Evolutionary conservation across 2,888 invertebrate species (phyloP).

Genomic region (Drosophila austrosaltans): DNA sequence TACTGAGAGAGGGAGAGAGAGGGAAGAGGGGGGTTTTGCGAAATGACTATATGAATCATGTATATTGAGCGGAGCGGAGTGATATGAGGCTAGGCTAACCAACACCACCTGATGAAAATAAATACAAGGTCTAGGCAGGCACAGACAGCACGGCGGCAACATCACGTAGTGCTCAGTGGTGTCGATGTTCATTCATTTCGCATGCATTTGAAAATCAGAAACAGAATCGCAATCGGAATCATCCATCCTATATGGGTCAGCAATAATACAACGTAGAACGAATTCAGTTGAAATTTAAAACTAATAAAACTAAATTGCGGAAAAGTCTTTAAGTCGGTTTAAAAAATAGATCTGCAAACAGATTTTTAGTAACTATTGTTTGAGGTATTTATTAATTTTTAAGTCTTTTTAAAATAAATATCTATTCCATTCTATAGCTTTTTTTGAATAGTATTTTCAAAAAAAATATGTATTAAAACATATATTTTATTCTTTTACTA

Average conservation of each 20-base stretch:
- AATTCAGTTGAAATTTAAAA: neutral
- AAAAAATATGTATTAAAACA: too few species aligned
- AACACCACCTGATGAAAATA: slow-evolving; percentile 48
- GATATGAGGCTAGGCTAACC: slow-evolving; percentile 16
- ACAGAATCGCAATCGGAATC: slow-evolving; percentile 4
- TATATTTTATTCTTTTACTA: neutral
- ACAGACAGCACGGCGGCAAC: slow-evolving; percentile 56
- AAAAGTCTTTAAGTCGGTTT: too few species aligned
- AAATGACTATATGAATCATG: slow-evolving; percentile 8
- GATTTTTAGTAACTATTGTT: too few species aligned
- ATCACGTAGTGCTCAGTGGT: slow-evolving; percentile 20
- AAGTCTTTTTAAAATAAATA: too few species aligned
- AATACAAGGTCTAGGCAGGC: slow-evolving; percentile 47
- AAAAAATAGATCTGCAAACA: too few species aligned
- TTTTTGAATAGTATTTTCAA: too few species aligned
- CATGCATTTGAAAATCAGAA: slow-evolving; percentile 11
- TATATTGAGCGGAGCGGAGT: slow-evolving; percentile 16
- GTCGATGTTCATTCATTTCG: slow-evolving; percentile 1
- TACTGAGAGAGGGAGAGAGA: neutral
- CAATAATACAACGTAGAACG: neutral
- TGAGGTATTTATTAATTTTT: too few species aligned
- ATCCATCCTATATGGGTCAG: neutral
- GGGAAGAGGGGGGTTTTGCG: neutral
- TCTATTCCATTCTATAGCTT: too few species aligned
- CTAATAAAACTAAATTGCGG: neutral